Percentiles rank a stretch among this genome's conserved stretches.
Evolutionary conservation across 2,888 invertebrate species (phyloP).

Genomic region (Perdita meconis): DNA sequence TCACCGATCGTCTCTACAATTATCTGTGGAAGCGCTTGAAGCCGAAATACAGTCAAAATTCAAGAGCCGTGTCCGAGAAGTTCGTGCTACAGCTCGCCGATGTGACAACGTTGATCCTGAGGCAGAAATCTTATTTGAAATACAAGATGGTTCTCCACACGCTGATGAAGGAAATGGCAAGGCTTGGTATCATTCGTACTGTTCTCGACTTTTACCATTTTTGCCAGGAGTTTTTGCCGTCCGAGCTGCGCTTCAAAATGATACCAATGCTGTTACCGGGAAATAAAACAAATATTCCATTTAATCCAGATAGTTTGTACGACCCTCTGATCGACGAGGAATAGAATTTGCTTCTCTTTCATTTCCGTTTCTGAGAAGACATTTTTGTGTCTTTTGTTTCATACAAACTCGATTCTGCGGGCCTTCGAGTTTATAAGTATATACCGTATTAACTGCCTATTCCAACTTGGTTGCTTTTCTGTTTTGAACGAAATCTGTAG

Average conservation of each 20-base stretch:
- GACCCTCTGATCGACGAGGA: slow-evolving; percentile 61
- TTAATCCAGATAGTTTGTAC: slow-evolving; percentile 62
- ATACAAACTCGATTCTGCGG: no score
- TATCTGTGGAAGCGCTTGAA: slow-evolving; percentile 76
- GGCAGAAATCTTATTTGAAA: slow-evolving; percentile 70
- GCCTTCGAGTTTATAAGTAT: no score
- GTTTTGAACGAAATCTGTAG: no score
- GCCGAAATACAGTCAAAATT: slow-evolving; percentile 66
- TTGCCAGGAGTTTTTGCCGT: slow-evolving; percentile 78
- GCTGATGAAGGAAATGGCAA: slow-evolving; percentile 77
- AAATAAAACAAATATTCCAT: slow-evolving; percentile 76
- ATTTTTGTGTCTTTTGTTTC: no score
- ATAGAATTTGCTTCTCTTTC: slow-evolving; percentile 1
- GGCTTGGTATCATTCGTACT: slow-evolving; percentile 71
- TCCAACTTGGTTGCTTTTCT: no score
- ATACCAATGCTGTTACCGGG: slow-evolving; percentile 79
- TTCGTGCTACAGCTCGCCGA: slow-evolving; percentile 68
- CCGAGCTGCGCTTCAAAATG: slow-evolving; percentile 76
- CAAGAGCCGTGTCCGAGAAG: slow-evolving; percentile 75
- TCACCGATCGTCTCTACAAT: slow-evolving; percentile 76
- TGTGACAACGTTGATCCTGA: slow-evolving; percentile 59
- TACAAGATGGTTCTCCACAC: slow-evolving; percentile 71
- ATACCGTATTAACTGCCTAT: no score
- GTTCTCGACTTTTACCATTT: slow-evolving; percentile 78
- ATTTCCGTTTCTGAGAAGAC: no score